Conservation (phyloP, 2,113 vertebrate species). For the Syrrhaptes paradoxus region DNA sequence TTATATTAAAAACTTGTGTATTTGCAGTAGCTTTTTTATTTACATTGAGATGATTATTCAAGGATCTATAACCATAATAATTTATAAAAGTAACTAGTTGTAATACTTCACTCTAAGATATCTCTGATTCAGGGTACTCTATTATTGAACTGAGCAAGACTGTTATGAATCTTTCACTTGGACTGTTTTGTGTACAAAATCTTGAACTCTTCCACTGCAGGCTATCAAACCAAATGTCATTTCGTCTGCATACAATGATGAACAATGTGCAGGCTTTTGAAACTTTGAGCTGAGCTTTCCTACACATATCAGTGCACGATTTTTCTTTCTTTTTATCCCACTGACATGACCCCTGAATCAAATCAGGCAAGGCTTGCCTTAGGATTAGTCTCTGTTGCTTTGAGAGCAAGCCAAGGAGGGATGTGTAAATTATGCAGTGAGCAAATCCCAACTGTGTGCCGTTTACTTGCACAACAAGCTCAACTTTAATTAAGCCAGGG, state of each 20-base stretch:
- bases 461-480: conserved; percentile 73
- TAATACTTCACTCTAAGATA: background rate
- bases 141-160: background rate
- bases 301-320: background rate
- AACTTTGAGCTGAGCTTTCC: conserved; percentile 13
- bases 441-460: conserved; percentile 64
- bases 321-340: conserved; percentile 34
- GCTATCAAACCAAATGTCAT: background rate
- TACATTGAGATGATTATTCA: background rate
- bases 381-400: conserved; percentile 9
- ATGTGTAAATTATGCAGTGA: conserved; percentile 64
- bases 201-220: background rate
- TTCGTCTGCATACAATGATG: background rate
- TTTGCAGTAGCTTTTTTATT: background rate
- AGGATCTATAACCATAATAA: background rate
- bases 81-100: background rate
- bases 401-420: conserved; percentile 48
- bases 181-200: background rate
- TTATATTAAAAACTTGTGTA: too few species aligned
- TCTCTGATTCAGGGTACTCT: background rate
- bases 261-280: background rate
- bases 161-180: background rate
- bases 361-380: conserved; percentile 8
- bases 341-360: background rate
- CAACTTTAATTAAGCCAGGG: conserved; percentile 68